These are phyloP conservation scores for Capromys pilorides DNA, from an alignment of 2,797 vertebrate species.

Conservation along the genomic window DNA sequence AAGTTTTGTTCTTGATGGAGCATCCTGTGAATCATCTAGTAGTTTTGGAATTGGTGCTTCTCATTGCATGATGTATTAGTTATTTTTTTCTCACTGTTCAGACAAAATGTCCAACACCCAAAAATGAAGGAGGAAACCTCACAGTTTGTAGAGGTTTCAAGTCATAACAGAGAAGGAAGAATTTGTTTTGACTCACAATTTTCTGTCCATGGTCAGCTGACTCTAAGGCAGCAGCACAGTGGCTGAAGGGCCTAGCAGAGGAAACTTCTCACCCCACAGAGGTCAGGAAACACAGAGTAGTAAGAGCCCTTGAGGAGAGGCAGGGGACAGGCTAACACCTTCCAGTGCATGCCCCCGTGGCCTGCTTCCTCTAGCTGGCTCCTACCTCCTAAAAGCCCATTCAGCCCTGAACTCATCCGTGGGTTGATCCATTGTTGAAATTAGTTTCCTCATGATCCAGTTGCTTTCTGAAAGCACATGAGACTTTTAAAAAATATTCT, in stretches of 20 bases:
- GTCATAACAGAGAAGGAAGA: background rate
- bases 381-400: background rate
- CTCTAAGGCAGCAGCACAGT: background rate
- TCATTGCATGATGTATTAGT: background rate
- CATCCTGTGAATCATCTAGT: background rate
- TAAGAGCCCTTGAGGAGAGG: background rate
- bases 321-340: background rate
- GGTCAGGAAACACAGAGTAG: background rate
- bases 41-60: background rate
- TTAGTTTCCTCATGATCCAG: background rate
- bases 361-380: background rate
- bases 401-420: background rate
- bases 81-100: too few relatives aligned
- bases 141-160: too few relatives aligned
- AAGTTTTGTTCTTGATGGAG: background rate
- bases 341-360: background rate
- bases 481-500: background rate
- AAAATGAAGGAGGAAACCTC: too few relatives aligned
- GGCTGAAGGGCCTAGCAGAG: background rate
- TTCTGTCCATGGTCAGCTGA: background rate
- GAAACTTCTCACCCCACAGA: background rate
- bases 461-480: background rate
- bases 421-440: background rate
- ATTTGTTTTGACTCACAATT: background rate
- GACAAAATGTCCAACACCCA: too few relatives aligned